Evolutionary conservation across 1,140 invertebrate genomes (phyloP).

Genomic region (Belonocnema kinseyi): DNA sequence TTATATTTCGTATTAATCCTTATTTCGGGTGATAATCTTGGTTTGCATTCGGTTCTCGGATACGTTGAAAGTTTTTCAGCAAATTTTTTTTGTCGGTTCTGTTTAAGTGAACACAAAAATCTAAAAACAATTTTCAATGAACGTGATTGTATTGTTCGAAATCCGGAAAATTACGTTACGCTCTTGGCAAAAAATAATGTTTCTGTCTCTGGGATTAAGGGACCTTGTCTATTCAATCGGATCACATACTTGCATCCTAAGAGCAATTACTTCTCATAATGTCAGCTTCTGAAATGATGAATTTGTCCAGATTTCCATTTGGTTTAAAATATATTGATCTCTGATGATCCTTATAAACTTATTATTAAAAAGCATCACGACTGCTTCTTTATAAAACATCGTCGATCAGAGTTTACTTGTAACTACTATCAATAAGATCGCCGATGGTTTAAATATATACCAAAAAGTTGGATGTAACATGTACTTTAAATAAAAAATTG

Average conservation of each 20-base stretch:
- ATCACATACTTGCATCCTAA: conserved; percentile 38
- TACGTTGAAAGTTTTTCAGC: conserved; percentile 59
- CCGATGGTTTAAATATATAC: too few species aligned
- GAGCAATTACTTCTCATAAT: conserved; percentile 41
- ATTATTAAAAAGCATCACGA: not conserved
- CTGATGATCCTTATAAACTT: not conserved
- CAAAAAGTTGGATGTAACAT: too few species aligned
- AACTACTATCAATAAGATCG: too few species aligned
- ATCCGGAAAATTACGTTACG: conserved; percentile 42
- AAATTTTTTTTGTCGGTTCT: conserved; percentile 32
- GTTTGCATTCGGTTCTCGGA: conserved; percentile 58
- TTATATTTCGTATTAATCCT: conserved; percentile 54
- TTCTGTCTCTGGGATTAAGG: conserved; percentile 37
- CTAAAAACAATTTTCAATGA: conserved; percentile 42
- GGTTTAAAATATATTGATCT: not conserved
- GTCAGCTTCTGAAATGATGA: conserved; percentile 34
- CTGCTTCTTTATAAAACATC: not conserved
- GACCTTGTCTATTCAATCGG: conserved; percentile 32
- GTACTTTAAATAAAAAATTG: too few species aligned
- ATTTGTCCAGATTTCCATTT: not conserved
- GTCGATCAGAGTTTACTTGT: too few species aligned
- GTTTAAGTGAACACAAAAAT: conserved; percentile 44
- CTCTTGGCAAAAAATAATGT: conserved; percentile 40
- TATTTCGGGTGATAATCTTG: conserved; percentile 62
- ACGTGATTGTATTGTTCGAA: conserved; percentile 46